Evolutionary conservation across 2,888 invertebrate genomes (phyloP).

Genomic region (Torymus auratus): DNA sequence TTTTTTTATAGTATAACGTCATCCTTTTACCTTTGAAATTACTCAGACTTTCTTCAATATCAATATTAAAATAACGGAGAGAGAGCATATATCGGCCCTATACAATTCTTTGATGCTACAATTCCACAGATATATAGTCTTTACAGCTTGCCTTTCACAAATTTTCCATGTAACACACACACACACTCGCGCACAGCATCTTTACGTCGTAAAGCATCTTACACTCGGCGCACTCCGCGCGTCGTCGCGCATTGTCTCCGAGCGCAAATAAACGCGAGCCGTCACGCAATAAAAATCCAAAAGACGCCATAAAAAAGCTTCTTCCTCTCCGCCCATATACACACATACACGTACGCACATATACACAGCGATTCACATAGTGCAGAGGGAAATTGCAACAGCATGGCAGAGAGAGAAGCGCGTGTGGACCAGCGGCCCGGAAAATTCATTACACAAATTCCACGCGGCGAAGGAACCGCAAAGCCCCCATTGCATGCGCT

Average conservation of each 20-base stretch:
- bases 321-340: not conserved
- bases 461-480: not conserved
- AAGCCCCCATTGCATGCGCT: not conserved
- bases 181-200: too few species aligned
- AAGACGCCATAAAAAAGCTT: constrained; percentile 8
- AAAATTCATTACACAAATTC: constrained; percentile 51
- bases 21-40: too few species aligned
- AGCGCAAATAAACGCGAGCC: not conserved
- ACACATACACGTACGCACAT: not conserved
- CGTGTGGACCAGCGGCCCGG: constrained; percentile 7
- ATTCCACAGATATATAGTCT: too few species aligned
- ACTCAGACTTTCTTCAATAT: too few species aligned
- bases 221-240: not conserved
- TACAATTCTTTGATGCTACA: too few species aligned
- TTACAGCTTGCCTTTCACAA: too few species aligned
- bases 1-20: too few species aligned
- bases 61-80: too few species aligned
- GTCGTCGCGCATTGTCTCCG: not conserved
- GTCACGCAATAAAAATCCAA: constrained; percentile 4
- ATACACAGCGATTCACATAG: not conserved
- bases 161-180: too few species aligned
- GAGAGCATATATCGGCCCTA: too few species aligned
- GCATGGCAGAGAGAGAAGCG: too few species aligned
- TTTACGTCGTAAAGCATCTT: not conserved
- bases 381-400: constrained; percentile 15